Conservation (phyloP, 2,113 vertebrate species). For the Notiomystis cincta region DNA sequence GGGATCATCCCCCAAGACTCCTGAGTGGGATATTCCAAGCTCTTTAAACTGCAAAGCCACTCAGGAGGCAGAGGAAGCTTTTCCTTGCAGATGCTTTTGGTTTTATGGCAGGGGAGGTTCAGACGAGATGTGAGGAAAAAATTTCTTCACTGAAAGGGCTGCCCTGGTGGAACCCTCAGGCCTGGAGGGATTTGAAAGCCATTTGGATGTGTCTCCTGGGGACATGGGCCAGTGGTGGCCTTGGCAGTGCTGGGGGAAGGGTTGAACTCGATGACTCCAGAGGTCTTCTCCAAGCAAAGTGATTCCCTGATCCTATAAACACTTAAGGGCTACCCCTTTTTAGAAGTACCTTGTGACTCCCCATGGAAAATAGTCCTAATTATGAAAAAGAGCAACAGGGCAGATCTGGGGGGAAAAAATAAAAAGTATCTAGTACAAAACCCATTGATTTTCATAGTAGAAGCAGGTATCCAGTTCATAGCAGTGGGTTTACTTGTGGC, state of each 20-base stretch:
- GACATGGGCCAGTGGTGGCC: not conserved
- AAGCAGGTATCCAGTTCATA: not conserved
- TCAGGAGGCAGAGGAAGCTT: fast-evolving
- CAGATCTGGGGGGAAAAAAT: not conserved
- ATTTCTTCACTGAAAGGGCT: not conserved
- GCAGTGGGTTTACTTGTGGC: not conserved
- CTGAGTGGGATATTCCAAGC: not conserved
- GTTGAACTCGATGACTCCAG: fast-evolving
- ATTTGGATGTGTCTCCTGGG: not conserved
- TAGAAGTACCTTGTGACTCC: not conserved
- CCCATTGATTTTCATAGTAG: not conserved
- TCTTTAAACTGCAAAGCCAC: not conserved
- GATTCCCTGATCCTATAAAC: not conserved
- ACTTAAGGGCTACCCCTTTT: not conserved
- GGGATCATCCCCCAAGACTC: not conserved
- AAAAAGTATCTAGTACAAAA: not conserved
- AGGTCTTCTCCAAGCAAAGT: not conserved
- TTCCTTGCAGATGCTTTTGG: not conserved
- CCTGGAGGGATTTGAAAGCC: not conserved
- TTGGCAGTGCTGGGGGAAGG: not conserved
- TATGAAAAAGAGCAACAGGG: not conserved
- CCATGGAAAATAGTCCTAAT: not conserved
- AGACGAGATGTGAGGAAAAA: fast-evolving
- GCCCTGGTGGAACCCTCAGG: fast-evolving
- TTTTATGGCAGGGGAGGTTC: fast-evolving